Evolutionary conservation across 2,888 invertebrate genomes (phyloP), one percentile per base, ranked within the genome.

Genomic region (Phortica magna): DNA sequence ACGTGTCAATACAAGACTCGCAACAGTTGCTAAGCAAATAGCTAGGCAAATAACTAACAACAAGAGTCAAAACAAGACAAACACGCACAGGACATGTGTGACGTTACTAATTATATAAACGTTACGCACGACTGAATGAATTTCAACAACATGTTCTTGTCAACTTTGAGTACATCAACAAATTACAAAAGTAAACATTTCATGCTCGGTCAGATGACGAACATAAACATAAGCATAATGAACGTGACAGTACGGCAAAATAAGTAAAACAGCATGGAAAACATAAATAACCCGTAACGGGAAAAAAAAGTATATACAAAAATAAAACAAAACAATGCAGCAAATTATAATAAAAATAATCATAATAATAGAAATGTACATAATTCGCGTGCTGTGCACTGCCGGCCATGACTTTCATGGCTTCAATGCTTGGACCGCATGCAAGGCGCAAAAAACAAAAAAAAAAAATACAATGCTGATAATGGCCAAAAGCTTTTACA

Each of bases 401-500:
- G 48, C 14, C 48, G 14, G 9, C 48, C 9, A 14, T 9, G 48
- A 48, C 9, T 6, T 43, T n/a, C n/a, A 10, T 43, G 43, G 43
- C 43, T 48, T 48, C 10, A 14, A 48, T 31, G 31, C 1, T 12
- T 48, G 48, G 48, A 12, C 9, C 10, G 7, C 48, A 48, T 48
- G 9, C 48, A 48, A 48, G 48, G 14, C 48, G 48, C 22, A 41
- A 41, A 67, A 19, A 68, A 1, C 31, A 31, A 31, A 67, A 72
- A 43, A 57, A 53, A 71, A 64, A 59, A 14, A 61, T n/a, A n/a
- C 61, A 77, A 76, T 70, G 72, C 75, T 76, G 77, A 79, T 80
- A 82, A 83, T 78, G 75, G 78, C 78, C 77, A 79, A 78, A 77
- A 79, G 79, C 74, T 79, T 74, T 77, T 78, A 76, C 77, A 81